phyloP scores from a whole-genome alignment of 1,140 invertebrate genomes.

The Leptoteleia sp. region DNA sequence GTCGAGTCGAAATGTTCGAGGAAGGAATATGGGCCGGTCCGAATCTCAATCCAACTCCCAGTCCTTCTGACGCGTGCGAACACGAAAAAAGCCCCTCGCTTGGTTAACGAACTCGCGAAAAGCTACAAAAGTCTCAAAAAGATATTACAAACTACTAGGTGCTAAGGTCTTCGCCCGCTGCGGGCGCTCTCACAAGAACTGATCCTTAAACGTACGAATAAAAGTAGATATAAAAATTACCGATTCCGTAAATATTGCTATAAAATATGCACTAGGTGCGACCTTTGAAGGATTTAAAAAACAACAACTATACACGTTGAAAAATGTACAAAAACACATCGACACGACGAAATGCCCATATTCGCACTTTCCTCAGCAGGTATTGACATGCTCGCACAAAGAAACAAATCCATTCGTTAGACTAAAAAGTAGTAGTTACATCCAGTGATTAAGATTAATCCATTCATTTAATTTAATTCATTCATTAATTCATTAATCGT shows the following conservation, averaged over 20 bases:
- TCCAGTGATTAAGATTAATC: slow-evolving; percentile 35
- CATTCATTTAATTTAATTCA: slow-evolving; percentile 10
- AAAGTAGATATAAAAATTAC: slow-evolving; percentile 68
- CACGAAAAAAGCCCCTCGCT: slow-evolving; percentile 27
- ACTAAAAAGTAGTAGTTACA: slow-evolving; percentile 52
- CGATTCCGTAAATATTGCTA: slow-evolving; percentile 67
- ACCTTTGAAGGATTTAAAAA: slow-evolving; percentile 67
- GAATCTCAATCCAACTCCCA: slow-evolving; percentile 27
- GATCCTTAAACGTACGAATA: slow-evolving; percentile 64
- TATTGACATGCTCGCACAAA: slow-evolving; percentile 46
- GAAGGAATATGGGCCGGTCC: slow-evolving; percentile 64
- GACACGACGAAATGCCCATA: slow-evolving; percentile 66
- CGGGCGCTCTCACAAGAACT: slow-evolving; percentile 45
- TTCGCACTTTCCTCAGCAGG: slow-evolving; percentile 62
- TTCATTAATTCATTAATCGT: slow-evolving; percentile 13
- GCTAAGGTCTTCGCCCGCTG: slow-evolving; percentile 34
- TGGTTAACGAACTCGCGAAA: slow-evolving; percentile 45
- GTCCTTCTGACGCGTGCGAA: slow-evolving; percentile 32
- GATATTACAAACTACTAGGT: slow-evolving; percentile 65
- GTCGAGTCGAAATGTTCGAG: slow-evolving; percentile 45
- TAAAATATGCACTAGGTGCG: slow-evolving; percentile 68
- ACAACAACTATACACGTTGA: slow-evolving; percentile 66
- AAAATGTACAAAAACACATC: slow-evolving; percentile 66
- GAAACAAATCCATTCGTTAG: slow-evolving; percentile 38
- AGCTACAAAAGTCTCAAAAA: slow-evolving; percentile 66